Evolutionary conservation across 1,140 invertebrate genomes (phyloP), one percentile per base, ranked within the genome.

Genomic region (Listronotus oregonensis): DNA sequence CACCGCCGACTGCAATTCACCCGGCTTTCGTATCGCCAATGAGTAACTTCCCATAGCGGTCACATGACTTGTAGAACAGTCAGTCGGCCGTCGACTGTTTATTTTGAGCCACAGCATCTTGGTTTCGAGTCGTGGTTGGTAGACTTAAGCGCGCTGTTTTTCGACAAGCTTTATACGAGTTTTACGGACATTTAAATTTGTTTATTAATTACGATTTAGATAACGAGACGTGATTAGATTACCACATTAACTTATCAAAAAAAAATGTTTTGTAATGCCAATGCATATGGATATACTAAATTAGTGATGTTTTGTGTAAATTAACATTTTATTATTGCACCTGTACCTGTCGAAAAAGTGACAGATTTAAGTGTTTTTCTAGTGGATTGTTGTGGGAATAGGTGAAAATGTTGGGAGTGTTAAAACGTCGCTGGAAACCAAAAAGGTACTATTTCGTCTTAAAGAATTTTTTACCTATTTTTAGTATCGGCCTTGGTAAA

Each of bases 401-500:
- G 64, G 47, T 47, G 58, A 64, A 70, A 60, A 76, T 76, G 75
- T 64, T 76, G 61, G 75, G 73, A 43, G 75, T 76, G 46, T 64
- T 76, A n/a, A 76, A 76, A 57, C 72, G 75, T 50, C 73, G 75
- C 70, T 76, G 73, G 75, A 76, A 75, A 69, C 75, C 75, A 34
- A 76, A 76, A 75, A 76, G 75, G 75, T 75, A 73, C 17, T 55
- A 42, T 47, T 3, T 18, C 12, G 12, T 15, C 40, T 37, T 46
- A 1, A 46, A 18, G 56, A 51, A 46, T 27, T 31, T 37, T 59
- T 51, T 40, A 32, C 14, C 27, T 68, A 64, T 64, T 60, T 49
- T 60, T 64, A 64, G 50, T 54, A 7, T 12, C 59, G 56, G 54
- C 60, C 66, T 68, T 68, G 66, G 40, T 46, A 15, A 18, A 63